Evolutionary conservation across 2,113 vertebrate species (phyloP), one percentile per base, ranked within the genome.

Genomic region (Oncorhynchus masou): DNA sequence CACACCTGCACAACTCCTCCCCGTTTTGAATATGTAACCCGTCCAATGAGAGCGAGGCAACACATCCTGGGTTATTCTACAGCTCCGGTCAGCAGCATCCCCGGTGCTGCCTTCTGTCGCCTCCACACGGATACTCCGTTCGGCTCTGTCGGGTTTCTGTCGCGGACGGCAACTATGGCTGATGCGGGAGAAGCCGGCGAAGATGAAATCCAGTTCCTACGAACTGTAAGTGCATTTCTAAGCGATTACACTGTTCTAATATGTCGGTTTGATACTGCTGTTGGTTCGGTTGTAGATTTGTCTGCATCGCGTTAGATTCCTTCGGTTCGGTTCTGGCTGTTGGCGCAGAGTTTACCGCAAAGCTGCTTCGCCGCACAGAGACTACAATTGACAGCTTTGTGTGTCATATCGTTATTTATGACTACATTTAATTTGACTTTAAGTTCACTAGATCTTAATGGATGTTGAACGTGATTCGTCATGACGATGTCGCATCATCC

Each of bases 121-220:
- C 29, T 25, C 20, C n/a, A 67, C 25, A 11, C 1, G 24, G 4
- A 22, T 9, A 62, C 25, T 15, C 68, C 39, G 6, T 7, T 70
- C 71, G n/a, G 65, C 73, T 9, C 73, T 74, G 51, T 54, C 51
- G 15, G 51, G 51, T 16, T 70, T 74, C 71, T 31, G 39, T 59
- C 82, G 51, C 64, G 77, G 82, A 70, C 83, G 16, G 51, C 15
- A 92, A 88, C 93, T 92, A 97, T 97, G 95, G 94, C 95, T 71
- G 95, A 96, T 73, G 93, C 84, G 88, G 96, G 93, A 81, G 96
- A 96, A 74, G 94, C 51, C 16, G 51, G 94, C 77, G 96, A 96
- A 87, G 96, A 96, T 73, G 96, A 97, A 86, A 95, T 96, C 85
- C 96, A 97, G 91, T 97, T 97, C 88, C 89, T 97, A 83, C 90